phyloP scores from a whole-genome alignment of 2,113 vertebrate genomes.

The Rhabdornis inornatus region DNA sequence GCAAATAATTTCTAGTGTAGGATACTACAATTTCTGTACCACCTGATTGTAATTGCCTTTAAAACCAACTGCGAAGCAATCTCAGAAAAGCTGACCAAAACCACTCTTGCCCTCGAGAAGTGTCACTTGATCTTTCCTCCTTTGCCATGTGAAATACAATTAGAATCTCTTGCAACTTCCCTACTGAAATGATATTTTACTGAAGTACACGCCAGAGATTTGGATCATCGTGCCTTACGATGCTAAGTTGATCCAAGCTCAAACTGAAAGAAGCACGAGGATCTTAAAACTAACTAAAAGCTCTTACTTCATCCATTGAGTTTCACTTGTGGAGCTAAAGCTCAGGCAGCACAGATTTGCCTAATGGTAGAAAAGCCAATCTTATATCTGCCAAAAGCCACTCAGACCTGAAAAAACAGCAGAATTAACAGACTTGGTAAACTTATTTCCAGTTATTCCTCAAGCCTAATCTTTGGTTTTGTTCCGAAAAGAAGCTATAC shows the following conservation, averaged over 20 bases:
- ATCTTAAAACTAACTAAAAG: not conserved
- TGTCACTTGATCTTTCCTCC: not conserved
- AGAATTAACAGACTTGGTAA: not conserved
- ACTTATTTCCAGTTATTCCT: not conserved
- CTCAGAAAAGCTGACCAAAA: not conserved
- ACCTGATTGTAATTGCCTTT: not conserved
- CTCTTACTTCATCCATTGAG: not conserved
- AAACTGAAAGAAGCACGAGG: not conserved
- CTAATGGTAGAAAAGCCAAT: not conserved
- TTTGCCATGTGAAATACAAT: not conserved
- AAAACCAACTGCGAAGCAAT: not conserved
- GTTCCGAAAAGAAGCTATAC: not conserved
- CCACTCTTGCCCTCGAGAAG: not conserved
- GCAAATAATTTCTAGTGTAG: not conserved
- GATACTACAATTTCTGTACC: not conserved
- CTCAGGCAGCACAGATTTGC: not conserved
- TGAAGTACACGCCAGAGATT: not conserved
- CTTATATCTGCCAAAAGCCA: not conserved
- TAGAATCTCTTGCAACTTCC: not conserved
- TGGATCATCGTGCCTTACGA: not conserved
- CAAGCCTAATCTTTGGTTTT: not conserved
- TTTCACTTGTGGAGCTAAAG: not conserved
- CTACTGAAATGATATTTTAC: not conserved
- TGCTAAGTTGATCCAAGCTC: not conserved
- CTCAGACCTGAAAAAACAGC: not conserved